Evolutionary conservation across 2,113 vertebrate genomes (phyloP), one percentile per base, ranked within the genome.

Genomic region (Gymnorhina tibicen): DNA sequence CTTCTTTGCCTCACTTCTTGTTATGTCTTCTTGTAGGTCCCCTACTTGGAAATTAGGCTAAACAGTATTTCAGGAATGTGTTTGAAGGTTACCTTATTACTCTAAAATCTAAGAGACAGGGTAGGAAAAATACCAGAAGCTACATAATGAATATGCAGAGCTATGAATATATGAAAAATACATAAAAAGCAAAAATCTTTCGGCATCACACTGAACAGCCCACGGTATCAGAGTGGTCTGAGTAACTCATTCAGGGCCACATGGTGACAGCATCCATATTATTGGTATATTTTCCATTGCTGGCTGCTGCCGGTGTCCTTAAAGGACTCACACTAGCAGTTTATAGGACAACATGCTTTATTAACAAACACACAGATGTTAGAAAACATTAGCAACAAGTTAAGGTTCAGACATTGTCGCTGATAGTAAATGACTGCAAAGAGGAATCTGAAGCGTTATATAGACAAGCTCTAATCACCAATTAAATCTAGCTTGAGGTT

Each of bases 401-500:
- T 23, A 77, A 73, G 41, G 10, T 50, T 73, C 37, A 33, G 44
- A 73, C 37, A 50, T 58, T 66, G 15, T 35, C 0, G 0, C 10
- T 27, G 10, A 9, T 28, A 27, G 37, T 28, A 37, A 28, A 19
- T 50, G 52, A 33, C 68, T 50, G 24, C 39, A 63, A 62, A 78
- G n/a, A 62, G n/a, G 3, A 46, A 63, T 70, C 28, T 70, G 55
- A 53, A 78, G 10, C 0, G 0, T 9, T n/a, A 5, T 17, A n/a
- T 8, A 74, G 27, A 49, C 15, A 67, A 59, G 32, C 10, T 37
- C 21, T 59, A 33, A 28, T 67, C 15, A 59, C 27, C 28, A 21
- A 8, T n/a, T 30, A 67, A 59, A 67, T 9, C 9, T 24, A 30
- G 4, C 16, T 82, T 0, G 0, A 59, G 23, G 11, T 60, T 37